These are phyloP conservation scores for Phycodurus eques DNA, from an alignment of 2,113 vertebrate species.

Conservation along the genomic window DNA sequence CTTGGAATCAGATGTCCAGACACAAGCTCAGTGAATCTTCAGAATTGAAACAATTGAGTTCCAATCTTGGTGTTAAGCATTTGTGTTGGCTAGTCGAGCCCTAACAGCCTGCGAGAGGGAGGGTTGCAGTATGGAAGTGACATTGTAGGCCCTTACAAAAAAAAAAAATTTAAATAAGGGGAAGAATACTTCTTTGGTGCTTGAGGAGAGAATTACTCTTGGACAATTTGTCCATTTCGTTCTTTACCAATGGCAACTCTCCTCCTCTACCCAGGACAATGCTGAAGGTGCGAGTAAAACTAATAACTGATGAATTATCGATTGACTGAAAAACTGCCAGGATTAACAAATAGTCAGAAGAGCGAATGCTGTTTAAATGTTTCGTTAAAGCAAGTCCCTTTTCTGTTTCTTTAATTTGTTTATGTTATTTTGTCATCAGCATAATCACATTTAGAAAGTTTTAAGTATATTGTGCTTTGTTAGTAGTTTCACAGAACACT, in stretches of 20 bases:
- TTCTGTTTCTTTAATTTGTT: too few species aligned
- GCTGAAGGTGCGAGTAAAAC: neutral
- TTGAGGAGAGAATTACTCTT: neutral
- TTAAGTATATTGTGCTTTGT: neutral
- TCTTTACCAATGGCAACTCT: neutral
- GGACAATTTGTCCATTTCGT: neutral
- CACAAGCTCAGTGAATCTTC: neutral
- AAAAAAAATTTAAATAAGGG: conserved; percentile 1
- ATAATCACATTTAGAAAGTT: neutral
- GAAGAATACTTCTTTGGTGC: neutral
- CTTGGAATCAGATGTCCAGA: neutral
- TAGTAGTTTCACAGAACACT: neutral
- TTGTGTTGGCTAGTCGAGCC: neutral
- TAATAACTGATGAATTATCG: neutral
- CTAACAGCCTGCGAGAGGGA: neutral
- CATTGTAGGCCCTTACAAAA: neutral
- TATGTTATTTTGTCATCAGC: neutral
- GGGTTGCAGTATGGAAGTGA: neutral
- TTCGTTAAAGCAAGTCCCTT: too few species aligned
- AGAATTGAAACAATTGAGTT: neutral
- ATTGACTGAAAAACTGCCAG: too few species aligned
- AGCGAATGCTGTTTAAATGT: too few species aligned
- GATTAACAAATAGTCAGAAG: too few species aligned
- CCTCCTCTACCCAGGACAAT: neutral
- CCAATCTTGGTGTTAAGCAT: neutral